A percentile compares a stretch with the other conserved stretches of the same genome.
Evolutionary conservation across 92 coral and sea anemone genomes (phyloP).

Genomic region (Epizoanthus ramosus): DNA sequence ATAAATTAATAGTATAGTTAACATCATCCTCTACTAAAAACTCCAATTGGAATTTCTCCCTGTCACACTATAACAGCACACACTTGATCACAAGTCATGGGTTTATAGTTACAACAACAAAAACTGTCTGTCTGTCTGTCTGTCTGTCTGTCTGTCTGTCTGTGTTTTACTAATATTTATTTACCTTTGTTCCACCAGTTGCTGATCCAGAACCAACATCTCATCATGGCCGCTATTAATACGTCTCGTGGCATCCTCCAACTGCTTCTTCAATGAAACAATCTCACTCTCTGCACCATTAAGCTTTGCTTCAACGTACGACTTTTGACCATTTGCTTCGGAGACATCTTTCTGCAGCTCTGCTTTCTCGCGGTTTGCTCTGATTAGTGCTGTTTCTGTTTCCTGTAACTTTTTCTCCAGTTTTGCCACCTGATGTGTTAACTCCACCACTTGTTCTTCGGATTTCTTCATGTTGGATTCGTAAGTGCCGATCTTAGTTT

Average conservation of each 20-base stretch:
- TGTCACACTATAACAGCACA: no score
- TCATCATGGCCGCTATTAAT: slow-evolving; percentile 72
- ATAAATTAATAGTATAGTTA: no score
- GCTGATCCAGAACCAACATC: slow-evolving; percentile 72
- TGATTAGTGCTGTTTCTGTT: slow-evolving; percentile 57
- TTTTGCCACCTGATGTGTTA: slow-evolving; percentile 59
- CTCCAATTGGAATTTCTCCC: no score
- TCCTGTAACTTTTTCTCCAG: slow-evolving; percentile 76
- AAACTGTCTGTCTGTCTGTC: not conserved
- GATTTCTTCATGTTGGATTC: slow-evolving; percentile 64
- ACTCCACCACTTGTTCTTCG: slow-evolving; percentile 65
- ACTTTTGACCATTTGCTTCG: slow-evolving; percentile 50
- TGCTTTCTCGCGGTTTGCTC: slow-evolving; percentile 68
- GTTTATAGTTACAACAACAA: no score
- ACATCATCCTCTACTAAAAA: no score
- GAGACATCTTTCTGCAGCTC: slow-evolving; percentile 71
- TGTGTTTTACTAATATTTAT: not conserved
- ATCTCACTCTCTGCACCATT: slow-evolving; percentile 66
- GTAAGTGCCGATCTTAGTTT: slow-evolving; percentile 51
- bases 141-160: not conserved
- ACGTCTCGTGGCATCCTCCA: slow-evolving; percentile 62
- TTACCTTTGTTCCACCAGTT: slow-evolving; percentile 66
- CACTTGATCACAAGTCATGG: no score
- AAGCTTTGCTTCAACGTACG: slow-evolving; percentile 63
- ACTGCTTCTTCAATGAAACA: slow-evolving; percentile 62